Percentiles rank a stretch among this genome's conserved stretches.
phyloP scores from a whole-genome alignment of 1,140 invertebrate genomes.

The Anastatus disparis region DNA sequence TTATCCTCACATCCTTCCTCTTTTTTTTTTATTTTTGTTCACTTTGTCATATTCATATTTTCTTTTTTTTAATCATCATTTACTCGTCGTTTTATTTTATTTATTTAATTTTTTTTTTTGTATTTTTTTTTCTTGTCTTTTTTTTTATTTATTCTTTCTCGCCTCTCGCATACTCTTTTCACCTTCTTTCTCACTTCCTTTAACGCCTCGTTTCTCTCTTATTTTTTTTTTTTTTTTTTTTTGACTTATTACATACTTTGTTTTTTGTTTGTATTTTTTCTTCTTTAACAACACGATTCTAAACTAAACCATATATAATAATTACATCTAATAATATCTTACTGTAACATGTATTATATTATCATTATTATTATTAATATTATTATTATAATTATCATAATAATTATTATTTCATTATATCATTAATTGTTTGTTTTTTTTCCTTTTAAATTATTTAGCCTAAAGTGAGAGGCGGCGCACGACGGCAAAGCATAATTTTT shows the following conservation, averaged over 20 bases:
- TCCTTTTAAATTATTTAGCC: conserved; percentile 64
- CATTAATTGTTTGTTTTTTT: conserved; percentile 25
- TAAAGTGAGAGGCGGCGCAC: conserved; percentile 67
- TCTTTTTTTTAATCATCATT: not conserved
- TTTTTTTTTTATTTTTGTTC: not conserved
- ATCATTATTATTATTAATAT: conserved; percentile 57
- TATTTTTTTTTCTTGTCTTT: conserved; percentile 6
- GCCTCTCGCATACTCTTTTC: conserved; percentile 6
- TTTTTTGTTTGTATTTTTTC: conserved; percentile 63
- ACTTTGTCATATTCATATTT: not conserved
- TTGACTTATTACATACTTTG: conserved; percentile 61
- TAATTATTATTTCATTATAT: conserved; percentile 29
- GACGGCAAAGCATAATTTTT: conserved; percentile 65
- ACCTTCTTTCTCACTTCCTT: no score
- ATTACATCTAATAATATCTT: conserved; percentile 70
- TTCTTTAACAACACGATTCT: conserved; percentile 68
- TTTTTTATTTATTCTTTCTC: not conserved
- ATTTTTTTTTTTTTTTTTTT: conserved; percentile 43
- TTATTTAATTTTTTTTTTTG: conserved; percentile 17
- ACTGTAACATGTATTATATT: conserved; percentile 68
- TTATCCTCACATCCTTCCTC: not conserved
- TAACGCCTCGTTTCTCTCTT: no score
- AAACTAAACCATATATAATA: conserved; percentile 68
- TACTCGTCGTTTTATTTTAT: not conserved
- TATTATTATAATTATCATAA: conserved; percentile 52